These are phyloP conservation scores for Torymus auratus DNA, from an alignment of 2,888 invertebrate species.

Conservation along the genomic window DNA sequence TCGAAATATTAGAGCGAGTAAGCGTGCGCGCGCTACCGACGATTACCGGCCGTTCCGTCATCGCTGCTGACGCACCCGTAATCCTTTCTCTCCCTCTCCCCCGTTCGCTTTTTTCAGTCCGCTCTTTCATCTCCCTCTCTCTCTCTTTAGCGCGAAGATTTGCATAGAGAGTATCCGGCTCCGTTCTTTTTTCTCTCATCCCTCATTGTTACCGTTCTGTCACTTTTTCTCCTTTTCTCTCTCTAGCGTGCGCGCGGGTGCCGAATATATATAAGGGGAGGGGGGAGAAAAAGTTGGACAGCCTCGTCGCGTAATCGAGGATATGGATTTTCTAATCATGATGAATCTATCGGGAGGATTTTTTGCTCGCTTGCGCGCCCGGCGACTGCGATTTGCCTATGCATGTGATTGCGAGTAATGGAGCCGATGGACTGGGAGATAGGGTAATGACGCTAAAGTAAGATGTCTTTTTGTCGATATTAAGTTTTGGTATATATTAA, in stretches of 20 bases:
- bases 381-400: slow-evolving; percentile 12
- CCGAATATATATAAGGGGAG: not conserved
- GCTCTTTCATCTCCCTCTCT: slow-evolving; percentile 60
- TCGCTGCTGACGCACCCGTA: slow-evolving; percentile 74
- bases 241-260: not conserved
- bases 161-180: slow-evolving; percentile 43
- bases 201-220: slow-evolving; percentile 41
- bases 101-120: not conserved
- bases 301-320: slow-evolving; percentile 42
- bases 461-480: not conserved
- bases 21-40: slow-evolving; percentile 53
- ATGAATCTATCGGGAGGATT: slow-evolving; percentile 43
- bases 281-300: slow-evolving; percentile 6
- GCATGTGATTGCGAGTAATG: slow-evolving; percentile 44
- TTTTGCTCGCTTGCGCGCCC: slow-evolving; percentile 7
- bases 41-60: slow-evolving; percentile 76
- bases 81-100: slow-evolving; percentile 65
- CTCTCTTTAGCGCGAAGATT: slow-evolving; percentile 33
- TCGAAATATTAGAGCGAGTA: slow-evolving; percentile 74
- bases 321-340: slow-evolving; percentile 58
- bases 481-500: too few relatives aligned
- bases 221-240: slow-evolving; percentile 21
- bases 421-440: slow-evolving; percentile 25
- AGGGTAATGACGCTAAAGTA: slow-evolving; percentile 18
- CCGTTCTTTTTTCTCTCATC: slow-evolving; percentile 34